A percentile compares a stretch with the other conserved stretches of the same genome.
phyloP scores from a whole-genome alignment of 2,888 invertebrate genomes.

The Allacma fusca region DNA sequence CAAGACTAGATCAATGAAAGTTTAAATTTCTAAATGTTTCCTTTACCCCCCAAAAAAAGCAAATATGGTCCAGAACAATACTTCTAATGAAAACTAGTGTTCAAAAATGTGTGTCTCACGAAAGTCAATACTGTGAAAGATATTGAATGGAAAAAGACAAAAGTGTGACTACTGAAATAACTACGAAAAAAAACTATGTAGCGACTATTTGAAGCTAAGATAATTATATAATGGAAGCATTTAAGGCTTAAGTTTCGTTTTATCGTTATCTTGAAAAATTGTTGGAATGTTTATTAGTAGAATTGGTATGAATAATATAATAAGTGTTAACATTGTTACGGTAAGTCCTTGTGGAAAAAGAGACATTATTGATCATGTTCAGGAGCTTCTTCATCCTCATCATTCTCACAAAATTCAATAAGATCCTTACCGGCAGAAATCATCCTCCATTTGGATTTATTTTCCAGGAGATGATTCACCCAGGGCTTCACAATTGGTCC shows the following conservation, averaged over 20 bases:
- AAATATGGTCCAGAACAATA: no score
- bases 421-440: slow-evolving; percentile 59
- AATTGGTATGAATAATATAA: neutral
- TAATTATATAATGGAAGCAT: neutral
- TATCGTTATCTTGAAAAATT: neutral
- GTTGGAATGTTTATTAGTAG: neutral
- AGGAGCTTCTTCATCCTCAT: neutral
- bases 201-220: no score
- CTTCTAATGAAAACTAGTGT: no score
- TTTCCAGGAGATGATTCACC: slow-evolving; percentile 61
- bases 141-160: no score
- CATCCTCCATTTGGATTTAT: slow-evolving; percentile 61
- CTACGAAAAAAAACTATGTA: no score
- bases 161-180: no score
- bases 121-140: no score
- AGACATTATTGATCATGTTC: neutral
- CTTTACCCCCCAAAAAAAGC: no score
- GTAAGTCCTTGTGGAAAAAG: neutral
- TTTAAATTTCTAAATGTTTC: no score
- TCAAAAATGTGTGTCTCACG: no score
- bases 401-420: slow-evolving; percentile 20
- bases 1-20: neutral
- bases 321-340: neutral
- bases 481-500: slow-evolving; percentile 59
- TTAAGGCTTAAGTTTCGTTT: neutral